Base-by-base conservation (phyloP, 2,113 vertebrate genomes). In the Scartelaos histophorus region DNA sequence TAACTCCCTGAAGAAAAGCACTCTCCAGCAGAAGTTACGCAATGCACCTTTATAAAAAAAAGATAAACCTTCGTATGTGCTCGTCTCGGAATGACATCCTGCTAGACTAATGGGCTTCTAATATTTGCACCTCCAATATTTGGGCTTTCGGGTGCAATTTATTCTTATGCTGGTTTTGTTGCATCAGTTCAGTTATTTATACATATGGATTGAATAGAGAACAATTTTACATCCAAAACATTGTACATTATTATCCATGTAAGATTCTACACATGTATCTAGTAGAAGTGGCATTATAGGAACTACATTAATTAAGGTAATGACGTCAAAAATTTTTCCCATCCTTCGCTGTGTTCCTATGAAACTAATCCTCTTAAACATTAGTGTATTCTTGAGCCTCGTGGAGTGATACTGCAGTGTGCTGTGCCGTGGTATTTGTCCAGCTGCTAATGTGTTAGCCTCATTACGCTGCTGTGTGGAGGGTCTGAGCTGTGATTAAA, bases 401-500 rank as follows among this genome's bases (percentile, higher is more conserved):
- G 4, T 34, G 25, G 15, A 61, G 58, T 7, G 25, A 16, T 61
- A 17, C 9, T 16, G 58, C 13, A 68, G 46, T 45, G 35, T 9
- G 22, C 43, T 76, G 58, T 22, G 2, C 22, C 21, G 43, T 78
- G 22, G 24, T 75, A 72, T 89, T 83, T 81, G 85, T 76, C 75
- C 82, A 89, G 85, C 76, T 85, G 78, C 71, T 80, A 22, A 75
- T 57, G 67, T 51, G 82, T 54, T 0, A 68, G 5, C 68, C 35
- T 74, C 70, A 51, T 78, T 70, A 70, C 19, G 70, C 71, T 11
- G 69, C 76, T 69, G 76, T 80, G 73, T 35, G 70, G 66, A 60
- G 54, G 66, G 29, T 76, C 79, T 76, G 12, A 67, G 80, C 25
- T 15, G 80, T 58, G 71, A 82, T 77, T 80, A 60, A 65, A 67